phyloP scores from a whole-genome alignment of 1,140 invertebrate genomes.

The Coelopa frigida region DNA sequence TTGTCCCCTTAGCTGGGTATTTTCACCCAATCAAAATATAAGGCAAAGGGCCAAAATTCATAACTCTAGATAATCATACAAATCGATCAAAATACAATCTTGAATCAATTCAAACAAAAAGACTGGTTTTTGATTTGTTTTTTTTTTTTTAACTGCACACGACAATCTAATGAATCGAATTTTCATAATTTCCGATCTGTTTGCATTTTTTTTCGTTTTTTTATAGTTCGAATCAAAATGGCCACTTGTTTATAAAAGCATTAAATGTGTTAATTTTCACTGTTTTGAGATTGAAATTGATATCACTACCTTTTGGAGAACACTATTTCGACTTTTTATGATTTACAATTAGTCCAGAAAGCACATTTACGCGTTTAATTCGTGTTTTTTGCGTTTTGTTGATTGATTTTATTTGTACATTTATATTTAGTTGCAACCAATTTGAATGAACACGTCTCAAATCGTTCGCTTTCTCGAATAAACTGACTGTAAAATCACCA shows the following conservation, averaged over 20 bases:
- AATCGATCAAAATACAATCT: too few relatives aligned
- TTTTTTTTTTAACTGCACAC: too few relatives aligned
- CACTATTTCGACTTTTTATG: neutral
- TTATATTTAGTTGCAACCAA: neutral
- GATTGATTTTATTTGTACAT: slow-evolving; percentile 1
- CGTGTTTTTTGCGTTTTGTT: slow-evolving; percentile 1
- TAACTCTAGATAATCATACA: too few relatives aligned
- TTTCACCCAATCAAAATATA: too few relatives aligned
- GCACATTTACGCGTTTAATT: neutral
- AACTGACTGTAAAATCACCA: slow-evolving; percentile 2
- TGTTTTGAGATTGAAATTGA: neutral
- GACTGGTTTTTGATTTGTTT: too few relatives aligned
- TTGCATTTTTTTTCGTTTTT: slow-evolving; percentile 3
- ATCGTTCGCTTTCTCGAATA: slow-evolving; percentile 11
- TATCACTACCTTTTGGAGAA: slow-evolving; percentile 1
- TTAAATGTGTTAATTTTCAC: neutral
- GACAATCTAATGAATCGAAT: neutral
- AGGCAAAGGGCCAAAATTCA: too few relatives aligned
- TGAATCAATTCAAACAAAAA: too few relatives aligned
- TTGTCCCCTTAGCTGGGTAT: too few relatives aligned
- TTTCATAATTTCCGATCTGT: neutral
- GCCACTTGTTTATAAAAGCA: slow-evolving; percentile 6
- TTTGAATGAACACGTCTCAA: slow-evolving; percentile 9
- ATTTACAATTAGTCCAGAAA: neutral
- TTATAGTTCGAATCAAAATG: slow-evolving; percentile 6